A percentile compares a stretch with the other conserved stretches of the same genome.
Conservation (phyloP, 1,140 invertebrate genomes). For the Drosophila serrata region DNA sequence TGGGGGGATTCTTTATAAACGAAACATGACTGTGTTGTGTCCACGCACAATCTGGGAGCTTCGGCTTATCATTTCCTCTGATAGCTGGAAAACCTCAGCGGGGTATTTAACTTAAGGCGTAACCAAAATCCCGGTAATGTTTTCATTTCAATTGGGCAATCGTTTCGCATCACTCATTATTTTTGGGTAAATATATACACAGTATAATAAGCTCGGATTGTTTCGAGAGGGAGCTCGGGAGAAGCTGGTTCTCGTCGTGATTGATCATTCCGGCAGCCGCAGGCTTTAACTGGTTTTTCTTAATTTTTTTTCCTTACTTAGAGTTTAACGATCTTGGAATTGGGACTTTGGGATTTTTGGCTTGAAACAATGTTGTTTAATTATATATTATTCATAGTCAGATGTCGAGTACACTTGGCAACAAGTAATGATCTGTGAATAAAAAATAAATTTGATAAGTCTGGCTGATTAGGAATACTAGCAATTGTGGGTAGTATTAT, state of each 20-base stretch:
- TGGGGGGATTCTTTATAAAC: slow-evolving; percentile 57
- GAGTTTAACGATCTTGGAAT: slow-evolving; percentile 39
- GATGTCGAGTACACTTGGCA: slow-evolving; percentile 9
- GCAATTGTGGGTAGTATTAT: background rate
- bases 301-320: background rate
- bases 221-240: background rate
- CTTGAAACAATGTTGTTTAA: slow-evolving; percentile 12
- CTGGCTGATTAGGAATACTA: slow-evolving; percentile 5
- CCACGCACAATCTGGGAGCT: slow-evolving; percentile 15
- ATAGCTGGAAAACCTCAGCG: slow-evolving; percentile 8
- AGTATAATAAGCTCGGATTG: background rate
- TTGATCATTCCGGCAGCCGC: slow-evolving; percentile 44
- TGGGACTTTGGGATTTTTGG: slow-evolving; percentile 28
- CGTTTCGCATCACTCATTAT: slow-evolving; percentile 15
- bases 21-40: slow-evolving; percentile 65
- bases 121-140: slow-evolving; percentile 6
- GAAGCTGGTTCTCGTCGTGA: slow-evolving; percentile 26
- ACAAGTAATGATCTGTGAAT: slow-evolving; percentile 1
- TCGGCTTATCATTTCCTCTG: slow-evolving; percentile 46
- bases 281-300: slow-evolving; percentile 47
- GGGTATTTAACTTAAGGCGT: slow-evolving; percentile 11
- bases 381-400: slow-evolving; percentile 5
- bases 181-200: background rate
- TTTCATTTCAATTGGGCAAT: slow-evolving; percentile 30
- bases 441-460: slow-evolving; percentile 4